Evolutionary conservation across 2,113 vertebrate genomes (phyloP), one percentile per base, ranked within the genome.

Genomic region (Callaeas wilsoni): DNA sequence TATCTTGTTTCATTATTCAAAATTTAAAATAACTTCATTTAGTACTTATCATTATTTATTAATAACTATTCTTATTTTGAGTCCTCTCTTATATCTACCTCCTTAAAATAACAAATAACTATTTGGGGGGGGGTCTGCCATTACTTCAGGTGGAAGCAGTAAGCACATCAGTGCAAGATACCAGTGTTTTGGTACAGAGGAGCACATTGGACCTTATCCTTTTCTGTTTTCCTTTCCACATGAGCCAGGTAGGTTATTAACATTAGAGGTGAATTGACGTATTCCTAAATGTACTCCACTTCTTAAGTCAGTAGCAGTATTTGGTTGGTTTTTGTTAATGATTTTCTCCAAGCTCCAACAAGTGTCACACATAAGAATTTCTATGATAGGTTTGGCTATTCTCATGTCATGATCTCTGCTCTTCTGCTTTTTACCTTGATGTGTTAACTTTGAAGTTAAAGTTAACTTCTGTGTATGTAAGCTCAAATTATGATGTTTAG

Each of bases 221-320:
- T 75, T 99, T 99, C 97, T 99, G 99, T 96, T 99, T 99, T 97
- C 99, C 99, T 57, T 99, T 99, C 96, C 99, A 99, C 94, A 99
- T 99, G 99, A 99, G 99, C 97, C 99, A 99, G 99, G 99, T 99
- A 97, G 95, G 94, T 93, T 69, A 39, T 82, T 80, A 90, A 88
- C 41, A 26, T 44, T 17, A 59, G 32, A 55, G 47, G 46, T 52
- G 8, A 69, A 59, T 23, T 64, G 9, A 27, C 35, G 95, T 16
- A 57, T 52, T 75, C 17, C 59, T 92, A 12, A 67, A 50, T 56
- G 3, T 76, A 47, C 9, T 49, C 9, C 12, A 10, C 9, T 71
- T 84, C 46, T 49, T 52, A 30, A 47, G 15, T 57, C 27, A 65
- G 33, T 75, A 49, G 22, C 46, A 52, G 9, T 83, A 18, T 67